Evolutionary conservation across 2,797 vertebrate species (phyloP), one percentile per base, ranked within the genome.

Genomic region (Salarias fasciatus): DNA sequence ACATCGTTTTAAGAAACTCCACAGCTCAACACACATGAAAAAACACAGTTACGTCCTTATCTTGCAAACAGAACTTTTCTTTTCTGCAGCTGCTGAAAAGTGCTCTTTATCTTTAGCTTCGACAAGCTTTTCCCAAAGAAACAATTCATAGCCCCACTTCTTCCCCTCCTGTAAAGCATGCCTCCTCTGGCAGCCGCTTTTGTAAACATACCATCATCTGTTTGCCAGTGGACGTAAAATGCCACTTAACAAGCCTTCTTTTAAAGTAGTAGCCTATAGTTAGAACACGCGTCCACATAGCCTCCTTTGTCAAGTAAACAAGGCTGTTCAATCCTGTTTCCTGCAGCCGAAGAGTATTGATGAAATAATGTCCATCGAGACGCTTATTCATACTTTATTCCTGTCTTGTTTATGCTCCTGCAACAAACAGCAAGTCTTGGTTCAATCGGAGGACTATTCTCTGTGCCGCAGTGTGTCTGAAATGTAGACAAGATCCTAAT

Each of bases 391-490:
- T 36, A 48, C 43, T 66, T 79, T 70, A 11, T 59, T 72, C 29
- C 40, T 5, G 53, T 63, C 51, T 45, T 67, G 40, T 65, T 72
- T 61, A 50, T 61, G 40, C 15, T 28, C 4, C 33, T 38, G 38
- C 35, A 48, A 62, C 43, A 53, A 53, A 56, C 49, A 14, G 31
- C 40, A 5, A 52, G 35, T 63, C 15, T 48, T 61, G 53, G n/a
- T 64, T 52, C 30, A 64, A 75, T 68, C 59, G 6, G 69, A 47
- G 77, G 35, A 61, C 35, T 45, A 44, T 45, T 14, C 30, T 63
- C 33, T 6, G 5, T 9, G 31, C 18, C 47, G 46, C 29, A 12
- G 35, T 29, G 1, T 11, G 35, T 69, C 41, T 41, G 68, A 59
- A 61, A 62, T 14, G 29, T 38, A 9, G 38, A 31, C 64, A 53